phyloP scores from a whole-genome alignment of 2,888 invertebrate genomes.

The Hypena proboscidalis region DNA sequence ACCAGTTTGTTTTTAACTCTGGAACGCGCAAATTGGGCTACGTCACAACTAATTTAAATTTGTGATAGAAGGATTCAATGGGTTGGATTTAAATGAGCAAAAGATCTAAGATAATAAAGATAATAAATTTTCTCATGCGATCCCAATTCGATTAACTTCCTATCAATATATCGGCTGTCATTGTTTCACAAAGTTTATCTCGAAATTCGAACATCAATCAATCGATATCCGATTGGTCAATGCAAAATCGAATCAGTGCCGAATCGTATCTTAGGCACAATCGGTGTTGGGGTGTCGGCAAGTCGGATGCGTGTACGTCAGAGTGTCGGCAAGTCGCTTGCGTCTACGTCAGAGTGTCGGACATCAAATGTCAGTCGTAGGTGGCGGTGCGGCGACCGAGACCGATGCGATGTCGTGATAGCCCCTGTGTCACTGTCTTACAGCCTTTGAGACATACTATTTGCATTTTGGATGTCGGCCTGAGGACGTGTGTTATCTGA shows the following conservation, averaged over 20 bases:
- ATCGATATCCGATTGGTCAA: constrained; percentile 56
- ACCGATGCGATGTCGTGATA: constrained; percentile 60
- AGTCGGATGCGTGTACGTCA: constrained; percentile 46
- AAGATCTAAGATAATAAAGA: no score
- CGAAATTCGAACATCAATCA: constrained; percentile 63
- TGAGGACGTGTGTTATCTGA: constrained; percentile 54
- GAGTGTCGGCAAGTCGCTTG: constrained; percentile 37
- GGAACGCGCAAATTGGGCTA: no score
- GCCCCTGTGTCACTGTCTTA: constrained; percentile 56
- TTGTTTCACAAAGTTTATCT: constrained; percentile 42
- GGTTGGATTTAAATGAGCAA: no score
- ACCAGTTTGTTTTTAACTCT: no score
- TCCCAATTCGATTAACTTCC: constrained; percentile 27
- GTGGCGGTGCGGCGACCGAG: constrained; percentile 38
- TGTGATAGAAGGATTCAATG: no score
- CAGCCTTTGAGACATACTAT: constrained; percentile 65
- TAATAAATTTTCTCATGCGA: not conserved
- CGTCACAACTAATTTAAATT: no score
- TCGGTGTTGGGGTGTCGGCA: constrained; percentile 57
- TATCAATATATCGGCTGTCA: constrained; percentile 26
- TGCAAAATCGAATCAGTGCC: constrained; percentile 62
- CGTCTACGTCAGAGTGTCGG: constrained; percentile 43
- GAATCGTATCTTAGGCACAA: constrained; percentile 69
- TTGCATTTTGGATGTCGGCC: constrained; percentile 67
- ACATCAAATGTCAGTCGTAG: constrained; percentile 40